Evolutionary conservation across 1,140 invertebrate species (phyloP).

Genomic region (Brachionus sp.): DNA sequence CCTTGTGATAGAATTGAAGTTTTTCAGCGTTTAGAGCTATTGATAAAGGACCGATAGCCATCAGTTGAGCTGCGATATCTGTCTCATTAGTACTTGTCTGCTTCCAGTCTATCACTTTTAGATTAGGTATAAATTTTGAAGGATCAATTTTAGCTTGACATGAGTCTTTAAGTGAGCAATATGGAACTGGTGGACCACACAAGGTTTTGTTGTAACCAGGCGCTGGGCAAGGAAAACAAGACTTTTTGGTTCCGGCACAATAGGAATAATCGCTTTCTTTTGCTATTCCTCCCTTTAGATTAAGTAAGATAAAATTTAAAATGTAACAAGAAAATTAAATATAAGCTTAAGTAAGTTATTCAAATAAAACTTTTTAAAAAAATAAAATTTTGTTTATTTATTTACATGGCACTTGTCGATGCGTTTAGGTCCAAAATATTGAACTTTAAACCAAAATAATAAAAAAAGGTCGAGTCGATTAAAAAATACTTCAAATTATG

Average conservation of each 20-base stretch:
- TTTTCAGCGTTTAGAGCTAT: conserved; percentile 81
- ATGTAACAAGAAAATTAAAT: too few relatives aligned
- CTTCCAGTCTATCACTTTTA: conserved; percentile 53
- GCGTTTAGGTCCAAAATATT: too few relatives aligned
- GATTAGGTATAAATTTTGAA: conserved; percentile 51
- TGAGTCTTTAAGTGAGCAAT: conserved; percentile 52
- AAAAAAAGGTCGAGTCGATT: too few relatives aligned
- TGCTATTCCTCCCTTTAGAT: conserved; percentile 51
- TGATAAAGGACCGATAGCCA: conserved; percentile 73
- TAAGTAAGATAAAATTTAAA: too few relatives aligned
- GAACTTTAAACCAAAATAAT: too few relatives aligned
- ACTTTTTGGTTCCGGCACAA: conserved; percentile 51
- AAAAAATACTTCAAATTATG: too few relatives aligned
- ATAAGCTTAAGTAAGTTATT: too few relatives aligned
- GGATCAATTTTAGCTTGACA: conserved; percentile 51
- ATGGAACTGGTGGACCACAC: conserved; percentile 52
- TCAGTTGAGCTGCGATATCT: conserved; percentile 49
- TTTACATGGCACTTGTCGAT: too few relatives aligned
- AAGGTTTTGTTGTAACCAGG: conserved; percentile 52
- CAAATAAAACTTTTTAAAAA: too few relatives aligned
- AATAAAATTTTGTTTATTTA: too few relatives aligned
- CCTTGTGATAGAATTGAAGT: conserved; percentile 67
- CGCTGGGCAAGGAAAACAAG: conserved; percentile 52
- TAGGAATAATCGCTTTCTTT: conserved; percentile 52
- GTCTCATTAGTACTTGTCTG: conserved; percentile 53